Conservation (phyloP, 2,888 invertebrate genomes). For the Sclerodermus sp. region DNA sequence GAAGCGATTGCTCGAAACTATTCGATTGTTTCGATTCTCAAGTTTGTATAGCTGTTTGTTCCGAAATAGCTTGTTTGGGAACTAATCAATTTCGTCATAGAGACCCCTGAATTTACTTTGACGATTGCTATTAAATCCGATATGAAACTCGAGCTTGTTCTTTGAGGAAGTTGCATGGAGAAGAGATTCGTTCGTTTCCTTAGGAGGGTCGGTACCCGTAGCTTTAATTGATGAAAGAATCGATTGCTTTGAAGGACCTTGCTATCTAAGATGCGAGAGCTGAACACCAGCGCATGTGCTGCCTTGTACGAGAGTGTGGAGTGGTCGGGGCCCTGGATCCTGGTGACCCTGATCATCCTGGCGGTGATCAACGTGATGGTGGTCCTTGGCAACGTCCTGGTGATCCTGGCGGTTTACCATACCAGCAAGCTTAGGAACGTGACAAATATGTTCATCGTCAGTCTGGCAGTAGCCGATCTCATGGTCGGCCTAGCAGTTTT, state of each 20-base stretch:
- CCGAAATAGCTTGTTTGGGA: too few species aligned
- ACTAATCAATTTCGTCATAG: too few species aligned
- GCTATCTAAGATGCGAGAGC: constrained; percentile 65
- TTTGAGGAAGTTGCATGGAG: too few species aligned
- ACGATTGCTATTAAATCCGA: too few species aligned
- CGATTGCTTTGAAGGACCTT: not conserved
- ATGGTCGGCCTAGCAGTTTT: constrained; percentile 93
- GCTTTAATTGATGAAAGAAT: too few species aligned
- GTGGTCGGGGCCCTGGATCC: constrained; percentile 79
- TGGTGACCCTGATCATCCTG: constrained; percentile 77
- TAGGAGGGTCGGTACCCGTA: too few species aligned
- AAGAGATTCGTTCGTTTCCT: too few species aligned
- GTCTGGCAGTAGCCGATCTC: constrained; percentile 93
- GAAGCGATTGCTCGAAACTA: too few species aligned
- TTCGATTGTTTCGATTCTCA: too few species aligned
- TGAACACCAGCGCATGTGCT: constrained; percentile 82
- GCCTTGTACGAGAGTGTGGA: constrained; percentile 77
- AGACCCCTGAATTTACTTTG: too few species aligned
- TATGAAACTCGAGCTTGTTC: too few species aligned
- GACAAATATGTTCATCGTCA: constrained; percentile 96
- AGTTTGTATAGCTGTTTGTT: too few species aligned
- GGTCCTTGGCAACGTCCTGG: constrained; percentile 87
- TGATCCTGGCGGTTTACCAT: constrained; percentile 89
- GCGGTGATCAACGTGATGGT: constrained; percentile 87
- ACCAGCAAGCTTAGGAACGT: constrained; percentile 91